Evolutionary conservation across 2,888 invertebrate species (phyloP), one percentile per base, ranked within the genome.

Genomic region (Apomyelois bistriatella): DNA sequence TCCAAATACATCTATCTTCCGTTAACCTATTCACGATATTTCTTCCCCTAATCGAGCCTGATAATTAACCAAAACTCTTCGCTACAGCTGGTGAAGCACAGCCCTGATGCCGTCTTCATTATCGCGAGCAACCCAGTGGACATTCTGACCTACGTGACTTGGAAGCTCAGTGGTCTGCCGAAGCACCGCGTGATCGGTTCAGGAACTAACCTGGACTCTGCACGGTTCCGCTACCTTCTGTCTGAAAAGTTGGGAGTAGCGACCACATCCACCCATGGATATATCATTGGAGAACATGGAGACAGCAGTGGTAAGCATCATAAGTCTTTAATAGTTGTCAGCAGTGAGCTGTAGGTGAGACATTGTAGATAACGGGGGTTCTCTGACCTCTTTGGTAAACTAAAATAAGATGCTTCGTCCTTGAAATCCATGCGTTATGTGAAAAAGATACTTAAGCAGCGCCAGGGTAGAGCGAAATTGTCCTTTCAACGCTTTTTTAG

Each of bases 71-170:
- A 22, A 22, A 22, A 17, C 30, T 57, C 38, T 15, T 54, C 49
- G 43, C 9, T 32, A 32, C 71, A 95, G 81, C 82, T 97, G 36
- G 92, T 96, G 5, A 92, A 95, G 74, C 92, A 97, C 87, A 97
- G 97, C 58, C 98, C 98, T 0, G 93, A 98, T 65, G 94, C 97
- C 9, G 94, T 97, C 53, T 83, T 98, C 28, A 71, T 98, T 57
- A 94, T 98, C 70, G 97, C 98, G 5, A 96, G 96, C 64, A 98
- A 98, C 82, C 98, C 98, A 0, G 97, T 97, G 28, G 98, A 98
- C 76, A 94, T 98, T 58, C 89, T 98, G 71, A 97, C 98, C 0
- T 98, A 96, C 78, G 96, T 98, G 9, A 94, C 98, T n/a, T 98
- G 98, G 98, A 97, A 96, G 85, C 78, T 98, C 53, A 97, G 97